Base-by-base conservation (phyloP, 2,113 vertebrate species). In the Rousettus leschenaultii region DNA sequence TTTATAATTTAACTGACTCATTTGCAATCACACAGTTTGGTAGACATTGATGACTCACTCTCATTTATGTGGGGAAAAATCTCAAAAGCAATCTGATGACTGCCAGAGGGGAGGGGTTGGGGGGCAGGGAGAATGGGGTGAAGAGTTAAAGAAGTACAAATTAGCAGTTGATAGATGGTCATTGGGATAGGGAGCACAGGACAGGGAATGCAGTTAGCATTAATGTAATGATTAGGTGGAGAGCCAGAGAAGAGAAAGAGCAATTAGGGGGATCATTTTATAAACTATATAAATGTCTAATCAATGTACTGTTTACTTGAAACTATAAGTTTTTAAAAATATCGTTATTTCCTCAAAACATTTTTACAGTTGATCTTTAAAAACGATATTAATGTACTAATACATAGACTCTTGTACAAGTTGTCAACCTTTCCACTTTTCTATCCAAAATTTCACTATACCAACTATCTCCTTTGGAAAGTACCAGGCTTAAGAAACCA, bases 271-370 rank as follows among this genome's bases (percentile, higher is more conserved):
- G 48, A 51, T 51, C 51, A 51, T 51, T 16, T 51, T 51, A 51
- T 51, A 51, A 51, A 51, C 51, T 51, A 51, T 51, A 51, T 51
- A 51, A 51, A 51, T 51, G 51, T 51, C 15, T 51, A 51, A 51
- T 51, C 51, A 16, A 16, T 51, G 15, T 51, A 51, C 51, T 51
- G 51, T 51, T 51, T 51, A 51, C 51, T 51, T 15, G 51, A 51
- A 51, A 51, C 51, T 16, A 51, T 51, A 51, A 13, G 14, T 51
- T 51, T 51, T 51, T 3, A 51, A 51, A 91, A 59, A 89, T 51
- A 97, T 38, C 53, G 22, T 19, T 94, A 53, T 85, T 80, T 92
- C 78, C 43, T 89, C 38, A 92, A 96, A 86, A 35, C 18, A 63
- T 78, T 53, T 35, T 79, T 57, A 86, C 3, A 38, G 19, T 45